A percentile compares a stretch with the other conserved stretches of the same genome.
Evolutionary conservation across 2,797 vertebrate species (phyloP).

Genomic region (Holocentrus rufus): DNA sequence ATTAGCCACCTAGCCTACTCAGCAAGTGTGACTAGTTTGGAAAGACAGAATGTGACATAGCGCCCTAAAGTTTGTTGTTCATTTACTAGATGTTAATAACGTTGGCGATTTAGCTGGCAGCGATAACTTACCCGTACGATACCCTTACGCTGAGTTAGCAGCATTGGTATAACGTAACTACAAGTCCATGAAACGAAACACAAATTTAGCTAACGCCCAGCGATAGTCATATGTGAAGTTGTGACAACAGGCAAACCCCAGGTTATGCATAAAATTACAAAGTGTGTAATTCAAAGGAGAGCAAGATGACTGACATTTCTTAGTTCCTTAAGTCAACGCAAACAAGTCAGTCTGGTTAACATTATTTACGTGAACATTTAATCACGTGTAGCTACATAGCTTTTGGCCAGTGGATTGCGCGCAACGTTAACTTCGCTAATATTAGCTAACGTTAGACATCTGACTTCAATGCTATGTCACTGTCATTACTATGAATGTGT

Average conservation of each 20-base stretch:
- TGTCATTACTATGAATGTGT: conserved; percentile 15
- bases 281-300: background rate
- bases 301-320: conserved; percentile 1
- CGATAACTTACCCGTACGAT: background rate
- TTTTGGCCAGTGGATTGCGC: background rate
- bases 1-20: conserved; percentile 8
- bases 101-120: conserved; percentile 11
- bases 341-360: conserved; percentile 1
- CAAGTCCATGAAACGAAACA: background rate
- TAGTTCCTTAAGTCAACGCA: background rate
- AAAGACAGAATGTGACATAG: background rate
- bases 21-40: too few species aligned
- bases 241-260: background rate
- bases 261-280: too few species aligned
- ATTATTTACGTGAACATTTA: background rate
- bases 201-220: background rate
- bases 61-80: background rate
- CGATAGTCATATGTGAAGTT: background rate
- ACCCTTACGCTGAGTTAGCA: too few species aligned
- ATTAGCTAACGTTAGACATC: background rate
- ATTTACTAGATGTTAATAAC: background rate
- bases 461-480: background rate
- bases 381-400: background rate
- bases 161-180: background rate
- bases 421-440: too few species aligned